phyloP scores from a whole-genome alignment of 1,140 invertebrate species.

The Octopus bimaculoides region DNA sequence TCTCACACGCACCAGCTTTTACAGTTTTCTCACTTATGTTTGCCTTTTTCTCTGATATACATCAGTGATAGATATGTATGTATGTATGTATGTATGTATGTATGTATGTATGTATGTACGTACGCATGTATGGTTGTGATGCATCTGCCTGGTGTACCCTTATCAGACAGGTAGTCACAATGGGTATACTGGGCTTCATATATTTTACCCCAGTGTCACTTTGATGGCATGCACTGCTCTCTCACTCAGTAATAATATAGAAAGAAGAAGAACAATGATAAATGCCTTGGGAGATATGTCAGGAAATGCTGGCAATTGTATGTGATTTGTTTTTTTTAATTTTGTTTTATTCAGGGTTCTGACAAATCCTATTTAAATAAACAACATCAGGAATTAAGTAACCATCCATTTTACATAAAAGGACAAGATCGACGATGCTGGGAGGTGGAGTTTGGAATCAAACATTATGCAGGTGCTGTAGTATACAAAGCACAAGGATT shows the following conservation, averaged over 20 bases:
- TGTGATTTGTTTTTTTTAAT: not conserved
- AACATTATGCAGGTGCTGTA: slow-evolving; percentile 97
- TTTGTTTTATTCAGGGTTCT: slow-evolving; percentile 72
- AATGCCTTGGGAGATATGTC: too few relatives aligned
- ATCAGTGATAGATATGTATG: too few relatives aligned
- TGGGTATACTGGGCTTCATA: too few relatives aligned
- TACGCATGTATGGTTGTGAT: not conserved
- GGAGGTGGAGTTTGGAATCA: slow-evolving; percentile 92
- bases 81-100: not conserved
- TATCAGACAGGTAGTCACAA: too few relatives aligned
- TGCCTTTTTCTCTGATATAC: too few relatives aligned
- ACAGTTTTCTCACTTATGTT: too few relatives aligned
- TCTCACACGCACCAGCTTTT: too few relatives aligned
- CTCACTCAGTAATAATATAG: too few relatives aligned
- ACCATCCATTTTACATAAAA: slow-evolving; percentile 83
- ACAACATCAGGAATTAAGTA: slow-evolving; percentile 84
- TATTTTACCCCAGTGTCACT: too few relatives aligned
- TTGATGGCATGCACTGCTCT: too few relatives aligned
- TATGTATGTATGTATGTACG: not conserved
- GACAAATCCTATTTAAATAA: slow-evolving; percentile 84
- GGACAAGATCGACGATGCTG: slow-evolving; percentile 59
- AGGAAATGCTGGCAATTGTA: not conserved
- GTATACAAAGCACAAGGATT: slow-evolving; percentile 94
- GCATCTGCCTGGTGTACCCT: too few relatives aligned
- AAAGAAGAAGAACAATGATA: too few relatives aligned